Conservation (phyloP, 2,113 vertebrate species). For the Albula glossodonta region DNA sequence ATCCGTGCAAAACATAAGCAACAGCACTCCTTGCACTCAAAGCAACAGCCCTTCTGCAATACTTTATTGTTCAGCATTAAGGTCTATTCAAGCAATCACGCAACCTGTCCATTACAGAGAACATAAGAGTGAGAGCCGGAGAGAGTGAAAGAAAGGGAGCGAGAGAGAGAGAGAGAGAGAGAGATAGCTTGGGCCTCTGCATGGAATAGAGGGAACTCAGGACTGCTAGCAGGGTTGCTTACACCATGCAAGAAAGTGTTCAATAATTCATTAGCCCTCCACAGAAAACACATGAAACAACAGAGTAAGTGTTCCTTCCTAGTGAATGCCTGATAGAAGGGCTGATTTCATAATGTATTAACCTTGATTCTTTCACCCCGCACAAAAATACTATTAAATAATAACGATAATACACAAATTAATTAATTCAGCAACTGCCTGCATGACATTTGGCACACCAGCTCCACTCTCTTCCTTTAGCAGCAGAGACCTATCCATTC, state of each 20-base stretch:
- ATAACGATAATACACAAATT: conserved; percentile 35
- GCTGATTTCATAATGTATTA: conserved; percentile 58
- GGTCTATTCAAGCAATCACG: conserved; percentile 16
- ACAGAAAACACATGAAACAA: conserved; percentile 58
- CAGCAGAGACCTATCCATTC: conserved; percentile 41
- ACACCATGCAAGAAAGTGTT: conserved; percentile 64
- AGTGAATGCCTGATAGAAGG: conserved; percentile 58
- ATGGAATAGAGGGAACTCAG: conserved; percentile 36
- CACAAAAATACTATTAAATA: conserved; percentile 41
- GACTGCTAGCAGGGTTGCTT: conserved; percentile 54
- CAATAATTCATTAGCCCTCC: conserved; percentile 71
- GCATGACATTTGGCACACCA: conserved; percentile 49
- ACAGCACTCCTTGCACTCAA: conserved; percentile 71
- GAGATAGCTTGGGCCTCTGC: conserved; percentile 22
- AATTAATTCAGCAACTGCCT: conserved; percentile 44
- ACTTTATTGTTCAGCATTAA: conserved; percentile 31
- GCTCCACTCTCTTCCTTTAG: not conserved
- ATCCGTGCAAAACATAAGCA: conserved; percentile 62
- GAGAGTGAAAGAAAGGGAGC: conserved; percentile 19
- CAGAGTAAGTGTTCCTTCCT: conserved; percentile 53
- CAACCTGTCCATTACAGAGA: conserved; percentile 41
- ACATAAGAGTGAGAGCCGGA: conserved; percentile 16
- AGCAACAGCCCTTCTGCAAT: conserved; percentile 61
- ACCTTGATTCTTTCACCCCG: conserved; percentile 41
- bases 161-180: not conserved